Base-by-base conservation (phyloP, 1,140 invertebrate species). In the Ceratina japonica region DNA sequence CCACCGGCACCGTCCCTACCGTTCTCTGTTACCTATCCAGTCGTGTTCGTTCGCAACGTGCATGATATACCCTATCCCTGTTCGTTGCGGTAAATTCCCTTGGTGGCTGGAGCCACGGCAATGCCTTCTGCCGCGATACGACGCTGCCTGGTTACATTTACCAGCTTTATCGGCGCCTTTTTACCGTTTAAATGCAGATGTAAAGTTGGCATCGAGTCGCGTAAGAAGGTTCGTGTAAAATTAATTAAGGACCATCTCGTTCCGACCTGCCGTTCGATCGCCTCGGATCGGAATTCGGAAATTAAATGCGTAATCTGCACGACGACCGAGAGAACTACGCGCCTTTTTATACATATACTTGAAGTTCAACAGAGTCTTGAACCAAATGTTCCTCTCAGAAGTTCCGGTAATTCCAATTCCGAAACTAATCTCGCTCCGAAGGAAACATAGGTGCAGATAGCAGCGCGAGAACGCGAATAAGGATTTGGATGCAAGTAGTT, bases 61-160 rank as follows among this genome's bases (percentile, higher is more conserved):
- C 79, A 80, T 62, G 73, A 80, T 75, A 72, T 76, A 79, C 79
- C 71, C 70, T 84, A 74, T 76, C 61, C 70, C 20, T 56, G 15
- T 78, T 74, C 79, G 71, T 82, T 70, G 83, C 64, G 77, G 80
- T 87, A 86, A 88, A 87, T 89, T 86, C 81, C 80, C 65, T 12
- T 15, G 61, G 10, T 66, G 31, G 31, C 54, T 18, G 66, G 22
- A 51, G 68, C 27, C 44, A 44, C 27, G 22, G 12, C 61, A 56
- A 31, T 61, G 65, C 79, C 75, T 81, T 85, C 65, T 76, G 61
- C 54, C 79, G 61, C 73, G 83, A 84, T 81, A 84, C 75, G 66
- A 69, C 66, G 15, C 44, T 68, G 61, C 27, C 79, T 75, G 52
- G 27, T 61, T 44, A 54, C 31, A 31, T 27, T n/a, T 56, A 5